Conservation (phyloP, 2,113 vertebrate species). For the Euleptes europaea region DNA sequence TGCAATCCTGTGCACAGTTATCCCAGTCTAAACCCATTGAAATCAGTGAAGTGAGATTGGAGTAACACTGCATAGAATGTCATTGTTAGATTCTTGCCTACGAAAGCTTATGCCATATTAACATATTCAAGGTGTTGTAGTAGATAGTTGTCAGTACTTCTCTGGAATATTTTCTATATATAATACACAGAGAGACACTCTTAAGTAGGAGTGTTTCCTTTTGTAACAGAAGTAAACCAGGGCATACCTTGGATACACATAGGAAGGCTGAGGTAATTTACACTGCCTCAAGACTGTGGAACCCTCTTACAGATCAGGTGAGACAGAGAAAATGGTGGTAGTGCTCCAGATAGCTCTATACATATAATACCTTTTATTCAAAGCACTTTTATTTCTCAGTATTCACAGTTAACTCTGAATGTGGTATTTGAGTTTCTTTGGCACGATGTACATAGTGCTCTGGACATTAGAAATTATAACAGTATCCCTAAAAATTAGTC, state of each 20-base stretch:
- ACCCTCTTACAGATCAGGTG: background rate
- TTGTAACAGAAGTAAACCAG: background rate
- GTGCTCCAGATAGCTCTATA: background rate
- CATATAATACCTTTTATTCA: background rate
- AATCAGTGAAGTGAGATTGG: no score
- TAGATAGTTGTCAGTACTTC: background rate
- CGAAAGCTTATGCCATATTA: background rate
- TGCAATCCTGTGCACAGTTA: no score
- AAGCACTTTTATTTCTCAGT: background rate
- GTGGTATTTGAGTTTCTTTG: background rate
- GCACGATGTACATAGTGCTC: background rate
- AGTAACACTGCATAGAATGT: no score
- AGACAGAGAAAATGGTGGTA: background rate
- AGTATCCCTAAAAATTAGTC: background rate
- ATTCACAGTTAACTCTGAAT: background rate
- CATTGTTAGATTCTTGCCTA: background rate
- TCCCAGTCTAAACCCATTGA: no score
- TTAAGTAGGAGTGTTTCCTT: background rate
- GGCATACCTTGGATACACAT: background rate
- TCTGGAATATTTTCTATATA: background rate
- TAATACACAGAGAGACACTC: background rate
- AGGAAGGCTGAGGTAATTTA: background rate
- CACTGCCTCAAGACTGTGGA: background rate
- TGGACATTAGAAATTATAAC: background rate
- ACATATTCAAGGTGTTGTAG: background rate